These are phyloP conservation scores for Arizona elegans DNA, from an alignment of 2,113 vertebrate species.

Conservation along the genomic window DNA sequence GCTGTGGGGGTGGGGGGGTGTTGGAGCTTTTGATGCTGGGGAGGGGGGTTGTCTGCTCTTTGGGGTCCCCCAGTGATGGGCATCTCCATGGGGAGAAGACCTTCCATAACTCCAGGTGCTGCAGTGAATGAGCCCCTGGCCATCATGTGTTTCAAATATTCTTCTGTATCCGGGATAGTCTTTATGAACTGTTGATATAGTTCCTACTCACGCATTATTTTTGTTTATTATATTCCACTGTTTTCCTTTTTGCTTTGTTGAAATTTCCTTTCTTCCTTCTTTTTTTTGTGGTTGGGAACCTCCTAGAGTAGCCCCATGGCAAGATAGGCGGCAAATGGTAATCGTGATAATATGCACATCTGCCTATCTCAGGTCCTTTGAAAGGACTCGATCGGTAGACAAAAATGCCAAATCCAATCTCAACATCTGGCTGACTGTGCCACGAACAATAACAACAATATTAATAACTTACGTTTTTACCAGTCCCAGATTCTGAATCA, in stretches of 20 bases:
- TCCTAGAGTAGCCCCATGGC: neutral
- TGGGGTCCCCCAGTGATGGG: neutral
- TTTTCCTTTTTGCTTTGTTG: neutral
- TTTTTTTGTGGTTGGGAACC: neutral
- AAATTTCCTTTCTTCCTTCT: neutral
- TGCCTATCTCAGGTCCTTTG: neutral
- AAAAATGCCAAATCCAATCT: neutral
- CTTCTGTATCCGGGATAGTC: neutral
- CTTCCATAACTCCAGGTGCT: neutral
- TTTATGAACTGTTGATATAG: neutral
- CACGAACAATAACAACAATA: neutral
- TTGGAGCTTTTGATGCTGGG: neutral
- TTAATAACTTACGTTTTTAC: neutral
- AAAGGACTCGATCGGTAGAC: neutral
- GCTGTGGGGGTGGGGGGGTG: neutral
- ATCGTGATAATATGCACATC: neutral
- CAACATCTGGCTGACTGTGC: neutral
- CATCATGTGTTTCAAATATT: too few relatives aligned
- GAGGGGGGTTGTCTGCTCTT: neutral
- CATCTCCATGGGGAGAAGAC: neutral
- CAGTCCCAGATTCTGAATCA: neutral
- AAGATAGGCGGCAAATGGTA: neutral
- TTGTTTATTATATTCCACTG: neutral
- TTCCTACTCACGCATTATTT: too few relatives aligned
- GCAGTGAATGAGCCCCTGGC: too few relatives aligned